Percentiles rank a stretch among this genome's conserved stretches.
phyloP scores from a whole-genome alignment of 2,113 vertebrate species.

The Pleuronectes platessa region DNA sequence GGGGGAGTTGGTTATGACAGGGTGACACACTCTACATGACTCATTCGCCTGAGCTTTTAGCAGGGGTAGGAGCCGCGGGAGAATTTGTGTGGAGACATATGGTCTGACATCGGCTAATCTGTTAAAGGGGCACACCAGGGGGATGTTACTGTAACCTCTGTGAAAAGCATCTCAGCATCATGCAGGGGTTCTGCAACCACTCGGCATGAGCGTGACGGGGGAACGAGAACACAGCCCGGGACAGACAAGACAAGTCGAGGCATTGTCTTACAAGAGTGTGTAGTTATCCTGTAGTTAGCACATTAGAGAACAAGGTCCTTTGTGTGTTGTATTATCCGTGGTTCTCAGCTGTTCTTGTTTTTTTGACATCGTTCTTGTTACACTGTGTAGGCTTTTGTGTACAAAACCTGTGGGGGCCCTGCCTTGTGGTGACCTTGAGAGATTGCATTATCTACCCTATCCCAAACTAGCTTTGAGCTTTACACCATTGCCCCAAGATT shows the following conservation, averaged over 20 bases:
- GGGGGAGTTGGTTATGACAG: conserved; percentile 33
- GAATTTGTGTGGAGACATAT: conserved; percentile 46
- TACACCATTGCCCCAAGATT: conserved; percentile 48
- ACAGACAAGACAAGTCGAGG: background rate
- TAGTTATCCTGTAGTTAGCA: background rate
- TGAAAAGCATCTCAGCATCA: conserved; percentile 44
- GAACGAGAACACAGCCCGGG: background rate
- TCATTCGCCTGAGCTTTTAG: conserved; percentile 29
- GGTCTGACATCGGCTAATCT: conserved; percentile 49
- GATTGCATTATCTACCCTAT: conserved; percentile 37
- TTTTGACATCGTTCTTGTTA: conserved; percentile 7
- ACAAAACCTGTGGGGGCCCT: conserved; percentile 28
- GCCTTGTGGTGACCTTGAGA: conserved; percentile 28
- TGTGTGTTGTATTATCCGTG: background rate
- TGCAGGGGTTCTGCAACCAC: background rate
- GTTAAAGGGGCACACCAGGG: conserved; percentile 38
- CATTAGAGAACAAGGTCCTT: background rate
- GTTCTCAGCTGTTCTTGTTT: background rate
- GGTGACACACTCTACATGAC: conserved; percentile 38
- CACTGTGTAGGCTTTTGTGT: conserved; percentile 13
- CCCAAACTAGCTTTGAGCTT: conserved; percentile 36
- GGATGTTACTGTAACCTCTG: conserved; percentile 39
- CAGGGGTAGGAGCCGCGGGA: conserved; percentile 17
- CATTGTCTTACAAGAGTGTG: background rate
- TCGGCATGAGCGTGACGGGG: background rate